Percentiles rank a stretch among this genome's conserved stretches.
Conservation (phyloP, 2,888 invertebrate genomes). For the Xanthia togata region DNA sequence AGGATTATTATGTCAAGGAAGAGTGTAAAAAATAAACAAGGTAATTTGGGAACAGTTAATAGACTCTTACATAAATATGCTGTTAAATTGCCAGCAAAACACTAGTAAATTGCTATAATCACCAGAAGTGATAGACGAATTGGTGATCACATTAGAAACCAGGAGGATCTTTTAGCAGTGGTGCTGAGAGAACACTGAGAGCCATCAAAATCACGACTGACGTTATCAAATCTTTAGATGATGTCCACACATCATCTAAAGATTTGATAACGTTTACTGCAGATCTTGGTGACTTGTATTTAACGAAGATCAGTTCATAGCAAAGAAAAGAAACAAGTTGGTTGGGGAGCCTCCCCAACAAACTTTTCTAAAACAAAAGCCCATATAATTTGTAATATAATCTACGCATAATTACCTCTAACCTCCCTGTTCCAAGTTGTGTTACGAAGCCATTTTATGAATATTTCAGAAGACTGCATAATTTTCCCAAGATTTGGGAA, state of each 20-base stretch:
- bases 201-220: too few relatives aligned
- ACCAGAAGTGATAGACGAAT: background rate
- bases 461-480: slow-evolving; percentile 66
- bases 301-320: slow-evolving; percentile 1
- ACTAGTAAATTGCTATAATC: background rate
- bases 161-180: too few relatives aligned
- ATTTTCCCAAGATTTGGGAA: slow-evolving; percentile 60
- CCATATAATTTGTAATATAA: slow-evolving; percentile 58
- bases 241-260: too few relatives aligned
- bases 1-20: too few relatives aligned
- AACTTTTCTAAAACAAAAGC: slow-evolving; percentile 42
- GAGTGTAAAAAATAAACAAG: too few relatives aligned
- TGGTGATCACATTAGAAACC: background rate
- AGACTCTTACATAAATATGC: too few relatives aligned
- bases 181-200: too few relatives aligned
- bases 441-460: slow-evolving; percentile 62
- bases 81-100: too few relatives aligned
- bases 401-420: slow-evolving; percentile 62
- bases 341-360: background rate
- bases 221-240: too few relatives aligned
- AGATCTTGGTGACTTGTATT: background rate
- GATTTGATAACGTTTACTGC: background rate
- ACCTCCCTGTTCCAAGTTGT: slow-evolving; percentile 40
- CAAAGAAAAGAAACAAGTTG: background rate
- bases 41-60: too few relatives aligned